These are phyloP conservation scores for Leptinotarsa juncta DNA, from an alignment of 2,888 invertebrate genomes.

Conservation along the genomic window DNA sequence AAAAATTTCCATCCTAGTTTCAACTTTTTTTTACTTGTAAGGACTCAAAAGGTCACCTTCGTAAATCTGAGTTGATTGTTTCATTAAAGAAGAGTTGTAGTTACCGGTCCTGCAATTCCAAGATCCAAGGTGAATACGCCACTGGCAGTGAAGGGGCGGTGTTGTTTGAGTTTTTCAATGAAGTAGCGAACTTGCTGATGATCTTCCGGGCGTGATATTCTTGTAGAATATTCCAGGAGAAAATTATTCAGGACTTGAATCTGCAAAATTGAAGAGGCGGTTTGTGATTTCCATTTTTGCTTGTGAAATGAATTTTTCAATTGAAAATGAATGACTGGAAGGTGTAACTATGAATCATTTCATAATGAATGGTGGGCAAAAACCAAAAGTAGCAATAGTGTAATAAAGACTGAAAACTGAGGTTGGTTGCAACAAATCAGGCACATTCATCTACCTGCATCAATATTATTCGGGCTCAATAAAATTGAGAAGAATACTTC, in stretches of 20 bases:
- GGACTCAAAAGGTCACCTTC: too few relatives aligned
- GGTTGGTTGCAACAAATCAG: too few relatives aligned
- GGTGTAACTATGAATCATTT: background rate
- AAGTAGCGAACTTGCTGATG: slow-evolving; percentile 64
- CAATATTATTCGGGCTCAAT: too few relatives aligned
- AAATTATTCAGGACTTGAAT: slow-evolving; percentile 59
- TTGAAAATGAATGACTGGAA: background rate
- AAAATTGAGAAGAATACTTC: too few relatives aligned
- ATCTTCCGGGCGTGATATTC: slow-evolving; percentile 58
- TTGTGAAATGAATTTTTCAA: background rate
- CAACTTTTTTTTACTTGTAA: too few relatives aligned
- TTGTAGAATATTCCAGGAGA: slow-evolving; percentile 62
- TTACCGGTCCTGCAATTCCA: slow-evolving; percentile 63
- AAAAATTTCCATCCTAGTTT: too few relatives aligned
- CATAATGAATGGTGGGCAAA: too few relatives aligned
- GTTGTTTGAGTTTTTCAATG: slow-evolving; percentile 61
- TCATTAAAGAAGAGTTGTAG: background rate
- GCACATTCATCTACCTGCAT: too few relatives aligned
- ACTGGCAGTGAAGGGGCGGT: slow-evolving; percentile 61
- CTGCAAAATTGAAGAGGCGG: slow-evolving; percentile 49
- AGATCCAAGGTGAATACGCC: slow-evolving; percentile 63
- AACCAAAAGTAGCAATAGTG: too few relatives aligned
- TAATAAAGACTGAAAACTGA: too few relatives aligned
- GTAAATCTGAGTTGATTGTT: background rate
- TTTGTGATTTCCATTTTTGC: too few relatives aligned